Percentiles rank a stretch among this genome's conserved stretches.
Evolutionary conservation across 2,797 vertebrate species (phyloP).

Genomic region (Enteromius argenteus): DNA sequence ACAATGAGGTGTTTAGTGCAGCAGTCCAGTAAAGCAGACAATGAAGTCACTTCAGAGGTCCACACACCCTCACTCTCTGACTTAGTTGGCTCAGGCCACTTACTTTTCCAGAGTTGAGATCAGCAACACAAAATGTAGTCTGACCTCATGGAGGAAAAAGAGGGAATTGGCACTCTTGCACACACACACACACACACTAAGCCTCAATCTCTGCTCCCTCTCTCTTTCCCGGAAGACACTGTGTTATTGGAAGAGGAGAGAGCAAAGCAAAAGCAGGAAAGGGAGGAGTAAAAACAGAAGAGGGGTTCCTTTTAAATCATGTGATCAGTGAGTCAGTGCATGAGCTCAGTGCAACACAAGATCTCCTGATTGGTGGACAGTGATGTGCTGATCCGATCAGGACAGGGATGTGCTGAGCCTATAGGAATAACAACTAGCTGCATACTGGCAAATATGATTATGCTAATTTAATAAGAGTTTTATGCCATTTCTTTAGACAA

Average conservation of each 20-base stretch:
- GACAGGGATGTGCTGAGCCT: conserved; percentile 29
- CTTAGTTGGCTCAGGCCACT: conserved; percentile 34
- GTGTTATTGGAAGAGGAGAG: conserved; percentile 59
- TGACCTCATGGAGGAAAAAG: conserved; percentile 59
- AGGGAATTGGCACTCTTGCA: conserved; percentile 5
- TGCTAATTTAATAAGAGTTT: not conserved
- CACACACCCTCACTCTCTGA: conserved; percentile 25
- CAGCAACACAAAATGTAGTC: conserved; percentile 52
- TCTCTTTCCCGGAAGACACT: conserved; percentile 60
- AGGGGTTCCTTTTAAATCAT: conserved; percentile 62
- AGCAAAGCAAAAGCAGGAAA: conserved; percentile 51
- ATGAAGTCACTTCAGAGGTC: conserved; percentile 48
- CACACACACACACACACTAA: conserved; percentile 9
- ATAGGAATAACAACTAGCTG: conserved; percentile 8
- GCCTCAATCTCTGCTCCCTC: conserved; percentile 33
- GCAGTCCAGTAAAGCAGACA: conserved; percentile 44
- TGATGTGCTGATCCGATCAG: conserved; percentile 50
- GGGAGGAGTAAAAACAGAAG: conserved; percentile 48
- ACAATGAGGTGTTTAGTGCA: conserved; percentile 24
- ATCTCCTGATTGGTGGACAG: conserved; percentile 67
- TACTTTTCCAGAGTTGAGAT: conserved; percentile 57
- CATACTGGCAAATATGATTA: not conserved
- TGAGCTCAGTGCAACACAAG: conserved; percentile 67
- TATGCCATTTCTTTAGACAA: not conserved
- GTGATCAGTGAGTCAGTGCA: conserved; percentile 73